These are phyloP conservation scores for Agelastica alni DNA, from an alignment of 2,888 invertebrate species.

Conservation along the genomic window DNA sequence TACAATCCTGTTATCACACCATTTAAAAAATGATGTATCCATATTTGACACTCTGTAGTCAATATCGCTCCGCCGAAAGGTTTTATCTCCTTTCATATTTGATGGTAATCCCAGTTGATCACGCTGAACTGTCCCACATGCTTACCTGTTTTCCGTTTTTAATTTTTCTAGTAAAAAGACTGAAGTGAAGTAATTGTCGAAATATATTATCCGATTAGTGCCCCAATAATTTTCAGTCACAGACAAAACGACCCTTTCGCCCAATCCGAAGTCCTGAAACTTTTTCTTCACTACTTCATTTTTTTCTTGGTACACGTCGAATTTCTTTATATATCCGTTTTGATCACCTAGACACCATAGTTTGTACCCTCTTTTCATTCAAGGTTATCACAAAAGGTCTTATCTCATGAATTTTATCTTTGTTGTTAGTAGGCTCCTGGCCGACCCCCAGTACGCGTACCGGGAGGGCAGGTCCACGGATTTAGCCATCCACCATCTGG, in stretches of 20 bases:
- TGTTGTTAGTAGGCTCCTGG: slow-evolving; percentile 20
- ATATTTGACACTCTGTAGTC: slow-evolving; percentile 20
- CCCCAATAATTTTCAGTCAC: slow-evolving; percentile 29
- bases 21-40: slow-evolving; percentile 16
- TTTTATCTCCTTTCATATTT: slow-evolving; percentile 20
- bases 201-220: too few relatives aligned
- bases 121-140: slow-evolving; percentile 20
- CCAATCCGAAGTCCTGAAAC: slow-evolving; percentile 33
- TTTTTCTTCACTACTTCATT: slow-evolving; percentile 28
- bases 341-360: slow-evolving; percentile 33
- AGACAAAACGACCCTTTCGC: slow-evolving; percentile 35
- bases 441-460: too few relatives aligned
- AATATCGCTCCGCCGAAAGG: slow-evolving; percentile 14
- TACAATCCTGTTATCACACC: slow-evolving; percentile 15
- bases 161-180: slow-evolving; percentile 20
- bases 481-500: too few relatives aligned
- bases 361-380: slow-evolving; percentile 38
- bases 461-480: too few relatives aligned
- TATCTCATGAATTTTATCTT: slow-evolving; percentile 26
- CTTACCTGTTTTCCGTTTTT: slow-evolving; percentile 21
- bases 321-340: slow-evolving; percentile 30
- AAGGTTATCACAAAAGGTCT: slow-evolving; percentile 20
- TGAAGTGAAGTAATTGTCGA: slow-evolving; percentile 7
- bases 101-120: slow-evolving; percentile 17
- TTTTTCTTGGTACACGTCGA: slow-evolving; percentile 39